These are phyloP conservation scores for Cyanoliseus patagonus DNA, from an alignment of 2,113 vertebrate genomes.

Conservation along the genomic window DNA sequence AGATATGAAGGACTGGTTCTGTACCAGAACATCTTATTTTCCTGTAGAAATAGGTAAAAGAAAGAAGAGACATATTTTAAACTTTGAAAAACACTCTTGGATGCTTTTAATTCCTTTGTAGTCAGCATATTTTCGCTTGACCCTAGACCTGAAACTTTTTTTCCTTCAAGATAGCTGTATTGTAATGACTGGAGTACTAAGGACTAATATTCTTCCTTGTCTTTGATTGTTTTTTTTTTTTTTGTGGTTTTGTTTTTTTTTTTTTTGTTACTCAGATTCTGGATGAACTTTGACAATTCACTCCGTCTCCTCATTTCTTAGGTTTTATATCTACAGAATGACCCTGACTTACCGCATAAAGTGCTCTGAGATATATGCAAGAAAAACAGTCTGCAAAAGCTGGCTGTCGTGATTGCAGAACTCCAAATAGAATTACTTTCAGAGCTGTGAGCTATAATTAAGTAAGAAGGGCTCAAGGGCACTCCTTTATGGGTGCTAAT, in stretches of 20 bases:
- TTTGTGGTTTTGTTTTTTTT: no score
- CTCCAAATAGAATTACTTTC: constrained; percentile 10
- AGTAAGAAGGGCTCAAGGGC: neutral
- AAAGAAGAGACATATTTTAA: neutral
- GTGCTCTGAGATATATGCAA: neutral
- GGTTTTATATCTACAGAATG: neutral
- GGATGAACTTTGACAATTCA: neutral
- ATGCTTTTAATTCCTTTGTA: neutral
- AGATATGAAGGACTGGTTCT: neutral
- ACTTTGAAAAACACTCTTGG: neutral
- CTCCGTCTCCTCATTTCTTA: neutral
- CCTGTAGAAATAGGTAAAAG: neutral
- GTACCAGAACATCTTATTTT: neutral
- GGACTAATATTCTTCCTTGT: neutral
- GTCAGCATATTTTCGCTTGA: neutral
- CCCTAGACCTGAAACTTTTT: neutral
- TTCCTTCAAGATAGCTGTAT: neutral
- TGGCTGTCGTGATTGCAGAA: neutral
- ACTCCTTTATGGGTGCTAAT: neutral
- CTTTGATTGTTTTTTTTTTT: rapidly evolving
- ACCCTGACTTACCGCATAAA: neutral
- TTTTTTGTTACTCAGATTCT: neutral
- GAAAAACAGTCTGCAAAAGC: neutral
- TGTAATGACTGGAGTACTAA: neutral
- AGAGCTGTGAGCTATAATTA: neutral